These are phyloP conservation scores for Esox masquinongy DNA, from an alignment of 2,797 vertebrate species.

Conservation along the genomic window DNA sequence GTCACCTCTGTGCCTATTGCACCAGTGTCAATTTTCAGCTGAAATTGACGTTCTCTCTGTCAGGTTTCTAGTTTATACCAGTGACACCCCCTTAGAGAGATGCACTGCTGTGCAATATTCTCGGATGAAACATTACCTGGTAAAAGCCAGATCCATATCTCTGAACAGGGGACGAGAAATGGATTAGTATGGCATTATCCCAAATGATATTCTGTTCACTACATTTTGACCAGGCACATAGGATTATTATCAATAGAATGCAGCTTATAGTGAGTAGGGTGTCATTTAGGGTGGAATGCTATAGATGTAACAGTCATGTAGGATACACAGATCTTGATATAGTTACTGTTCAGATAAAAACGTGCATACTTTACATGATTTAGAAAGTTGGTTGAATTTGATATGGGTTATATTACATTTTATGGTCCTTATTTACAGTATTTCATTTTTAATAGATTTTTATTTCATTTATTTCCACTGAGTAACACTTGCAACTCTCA, in stretches of 20 bases:
- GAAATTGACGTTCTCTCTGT: conserved; percentile 32
- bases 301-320: neutral
- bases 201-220: neutral
- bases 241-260: neutral
- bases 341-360: neutral
- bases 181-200: neutral
- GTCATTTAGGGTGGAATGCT: neutral
- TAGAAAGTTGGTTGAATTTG: neutral
- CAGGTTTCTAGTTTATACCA: conserved; percentile 16
- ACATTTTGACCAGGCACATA: neutral
- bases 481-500: neutral
- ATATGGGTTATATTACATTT: neutral
- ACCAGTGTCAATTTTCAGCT: conserved; percentile 21
- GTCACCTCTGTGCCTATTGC: conserved; percentile 34
- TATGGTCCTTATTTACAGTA: neutral
- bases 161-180: neutral
- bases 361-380: neutral
- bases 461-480: neutral
- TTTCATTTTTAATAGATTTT: neutral
- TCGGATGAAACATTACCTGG: conserved; percentile 1
- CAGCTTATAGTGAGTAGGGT: neutral
- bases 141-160: conserved; percentile 1
- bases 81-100: neutral
- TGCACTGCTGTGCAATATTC: neutral
- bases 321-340: neutral